These are phyloP conservation scores for Sciaenops ocellatus DNA, from an alignment of 2,797 vertebrate genomes.

Conservation along the genomic window DNA sequence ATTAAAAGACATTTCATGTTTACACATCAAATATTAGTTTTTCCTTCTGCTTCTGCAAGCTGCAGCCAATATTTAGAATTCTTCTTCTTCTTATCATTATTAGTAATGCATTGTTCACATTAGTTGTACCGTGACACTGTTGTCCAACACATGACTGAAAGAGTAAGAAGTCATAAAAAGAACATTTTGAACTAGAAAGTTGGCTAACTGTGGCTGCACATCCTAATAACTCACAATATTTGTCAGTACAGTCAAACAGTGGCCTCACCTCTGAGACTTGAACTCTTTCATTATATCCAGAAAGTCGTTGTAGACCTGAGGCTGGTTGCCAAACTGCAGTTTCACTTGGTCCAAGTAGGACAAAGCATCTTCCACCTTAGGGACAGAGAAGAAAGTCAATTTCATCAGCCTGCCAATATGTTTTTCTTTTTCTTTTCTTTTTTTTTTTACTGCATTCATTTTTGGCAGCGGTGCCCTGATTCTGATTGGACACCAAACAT, in stretches of 20 bases:
- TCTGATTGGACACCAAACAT: background rate
- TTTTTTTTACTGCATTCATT: background rate
- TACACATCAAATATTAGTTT: background rate
- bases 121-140: background rate
- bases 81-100: background rate
- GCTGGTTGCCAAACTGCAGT: slow-evolving; percentile 98
- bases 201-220: background rate
- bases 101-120: background rate
- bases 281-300: slow-evolving; percentile 99
- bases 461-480: background rate
- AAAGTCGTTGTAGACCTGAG: slow-evolving; percentile 99
- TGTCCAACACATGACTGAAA: background rate
- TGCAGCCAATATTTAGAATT: background rate
- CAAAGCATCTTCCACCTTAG: slow-evolving; percentile 96
- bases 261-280: slow-evolving; percentile 95
- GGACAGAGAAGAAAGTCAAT: slow-evolving; percentile 19
- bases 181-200: background rate
- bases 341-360: slow-evolving; percentile 99
- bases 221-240: too few relatives aligned
- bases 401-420: background rate
- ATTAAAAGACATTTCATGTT: too few relatives aligned
- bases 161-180: background rate
- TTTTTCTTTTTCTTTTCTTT: slow-evolving; percentile 3
- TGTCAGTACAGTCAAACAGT: background rate
- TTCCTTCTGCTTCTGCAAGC: background rate